Base-by-base conservation (phyloP, 2,113 vertebrate genomes). In the Chaenogobius annularis region DNA sequence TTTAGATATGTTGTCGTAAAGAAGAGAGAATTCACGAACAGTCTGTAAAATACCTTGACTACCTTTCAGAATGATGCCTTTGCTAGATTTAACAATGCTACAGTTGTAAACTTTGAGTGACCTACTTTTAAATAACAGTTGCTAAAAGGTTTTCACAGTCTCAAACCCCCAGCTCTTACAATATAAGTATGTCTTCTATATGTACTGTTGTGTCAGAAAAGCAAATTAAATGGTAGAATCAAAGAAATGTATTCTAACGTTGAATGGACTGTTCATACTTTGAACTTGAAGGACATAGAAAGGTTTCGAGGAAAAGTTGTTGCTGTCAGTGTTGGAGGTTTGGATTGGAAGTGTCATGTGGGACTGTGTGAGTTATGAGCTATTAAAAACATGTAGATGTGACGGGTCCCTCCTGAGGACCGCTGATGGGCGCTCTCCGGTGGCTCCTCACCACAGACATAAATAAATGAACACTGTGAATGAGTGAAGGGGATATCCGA, bases 341-440 rank as follows among this genome's bases (percentile, higher is more conserved):
- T 80, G 87, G 83, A 91, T 84, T 79, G 83, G 76, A 82, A 73
- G 67, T 72, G 89, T 89, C 87, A 87, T 79, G 74, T 84, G 70
- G 89, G 85, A 81, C 74, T 65, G 62, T 77, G 78, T 91, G 90
- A 89, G 83, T 91, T 92, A 88, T 85, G 87, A 84, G 85, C 81
- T 83, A 88, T 91, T 92, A 91, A 91, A 90, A 90, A 90, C 90
- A 91, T 92, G 87, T 83, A 90, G 91, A 93, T 92, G 85, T 93
- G 91, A 93, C 90, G 93, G 87, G 74, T 19, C 62, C 74, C 90
- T 89, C 88, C 10, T 11, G 89, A 89, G 92, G 77, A 69, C 65
- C 56, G 69, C 77, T 83, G 88, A 89, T 80, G 80, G 62, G 74
- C 82, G 85, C 73, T 84, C 88, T 89, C 87, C 71, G 77, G 70